A percentile compares a stretch with the other conserved stretches of the same genome.
phyloP scores from a whole-genome alignment of 2,888 invertebrate species.

The Gonocerus acuteangulatus region DNA sequence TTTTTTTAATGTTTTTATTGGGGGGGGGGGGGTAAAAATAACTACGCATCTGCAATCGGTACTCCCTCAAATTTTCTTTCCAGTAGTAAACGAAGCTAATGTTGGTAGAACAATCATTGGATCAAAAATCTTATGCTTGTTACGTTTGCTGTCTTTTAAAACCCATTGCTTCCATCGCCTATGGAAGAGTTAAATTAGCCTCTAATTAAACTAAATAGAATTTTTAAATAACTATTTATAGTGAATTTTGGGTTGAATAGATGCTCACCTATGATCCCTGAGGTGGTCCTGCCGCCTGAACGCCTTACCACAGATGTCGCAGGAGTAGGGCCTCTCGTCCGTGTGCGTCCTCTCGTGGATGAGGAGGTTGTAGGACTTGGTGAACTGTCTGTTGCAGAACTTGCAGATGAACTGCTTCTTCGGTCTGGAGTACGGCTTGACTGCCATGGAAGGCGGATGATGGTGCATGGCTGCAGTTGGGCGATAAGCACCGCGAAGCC shows the following conservation, averaged over 20 bases:
- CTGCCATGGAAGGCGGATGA: slow-evolving; percentile 46
- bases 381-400: slow-evolving; percentile 93
- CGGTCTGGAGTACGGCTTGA: slow-evolving; percentile 51
- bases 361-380: slow-evolving; percentile 93
- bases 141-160: too few relatives aligned
- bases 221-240: too few relatives aligned
- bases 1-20: too few relatives aligned
- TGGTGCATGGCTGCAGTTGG: slow-evolving; percentile 47
- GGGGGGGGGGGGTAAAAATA: too few relatives aligned
- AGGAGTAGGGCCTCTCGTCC: slow-evolving; percentile 90
- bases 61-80: too few relatives aligned
- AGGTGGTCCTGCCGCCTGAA: slow-evolving; percentile 92
- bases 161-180: too few relatives aligned
- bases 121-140: too few relatives aligned
- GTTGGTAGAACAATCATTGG: too few relatives aligned
- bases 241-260: neutral
- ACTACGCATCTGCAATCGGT: too few relatives aligned
- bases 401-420: slow-evolving; percentile 91
- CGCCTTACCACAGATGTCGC: slow-evolving; percentile 92
- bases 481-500: slow-evolving; percentile 63
- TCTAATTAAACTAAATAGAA: too few relatives aligned
- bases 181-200: too few relatives aligned
- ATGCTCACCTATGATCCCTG: slow-evolving; percentile 72
- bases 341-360: slow-evolving; percentile 97
- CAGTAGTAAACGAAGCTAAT: too few relatives aligned